Base-by-base conservation (phyloP, 2,888 invertebrate genomes). In the Eupithecia subumbrata region DNA sequence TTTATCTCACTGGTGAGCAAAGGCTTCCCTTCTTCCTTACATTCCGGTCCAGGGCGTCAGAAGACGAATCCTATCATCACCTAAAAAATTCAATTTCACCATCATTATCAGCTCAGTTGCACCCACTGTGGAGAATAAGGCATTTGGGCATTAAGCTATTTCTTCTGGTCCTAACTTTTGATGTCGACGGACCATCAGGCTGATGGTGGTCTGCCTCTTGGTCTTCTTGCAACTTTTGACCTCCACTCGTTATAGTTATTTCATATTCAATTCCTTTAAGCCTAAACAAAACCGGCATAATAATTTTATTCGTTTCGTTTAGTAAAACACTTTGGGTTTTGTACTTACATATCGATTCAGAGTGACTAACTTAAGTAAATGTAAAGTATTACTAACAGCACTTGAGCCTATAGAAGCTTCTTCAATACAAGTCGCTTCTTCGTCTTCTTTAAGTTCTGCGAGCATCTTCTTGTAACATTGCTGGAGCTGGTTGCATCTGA, bases 361-460 rank as follows among this genome's bases (percentile, higher is more conserved):
- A 52, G 18, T 52, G 52, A 52, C 2, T 56, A 56, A 56, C 11
- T 4, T 22, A 56, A 11, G 0, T n/a, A 48, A 48, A 9, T n/a
- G n/a, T 12, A 60, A 5, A 5, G 5, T 4, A 60, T 25, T 34
- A 71, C 89, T 88, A 83, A 94, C 94, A 56, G 92, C 89, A 69
- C 89, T 90, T 0, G 87, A 78, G 3, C 94, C 92, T 8, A 92
- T 86, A 0, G 88, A 83, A 7, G 91, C 89, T 48, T 93, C 88
- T 78, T 92, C 90, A 5, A 94, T 80, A 79, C 94, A 94, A 0
- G 84, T 25, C 3, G 83, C 86, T 79, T 94, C 94, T 34, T 91
- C 91, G 2, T 82, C 81, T 16, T 86, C 84, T 1, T 83, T 78
- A 63, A 94, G 82, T 0, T 80, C 77, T 0, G 85, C 56, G 56